These are phyloP conservation scores for Buathra laborator DNA, from an alignment of 2,888 invertebrate genomes.

Conservation along the genomic window DNA sequence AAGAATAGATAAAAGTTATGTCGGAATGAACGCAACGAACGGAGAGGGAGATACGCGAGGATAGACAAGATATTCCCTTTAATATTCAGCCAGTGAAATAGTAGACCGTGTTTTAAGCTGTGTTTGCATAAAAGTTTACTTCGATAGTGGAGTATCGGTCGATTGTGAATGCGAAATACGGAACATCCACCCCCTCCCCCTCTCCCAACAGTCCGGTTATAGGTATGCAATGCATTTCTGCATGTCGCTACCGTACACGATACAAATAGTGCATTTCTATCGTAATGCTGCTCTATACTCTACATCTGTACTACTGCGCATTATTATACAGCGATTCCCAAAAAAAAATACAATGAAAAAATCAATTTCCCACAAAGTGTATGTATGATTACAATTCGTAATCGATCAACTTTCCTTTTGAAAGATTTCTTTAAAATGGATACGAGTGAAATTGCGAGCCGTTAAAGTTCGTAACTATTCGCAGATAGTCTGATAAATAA, in stretches of 20 bases:
- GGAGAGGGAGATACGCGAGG: neutral
- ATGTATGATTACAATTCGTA: neutral
- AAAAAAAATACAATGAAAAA: neutral
- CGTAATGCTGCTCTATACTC: neutral
- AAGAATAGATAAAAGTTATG: neutral
- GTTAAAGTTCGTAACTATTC: neutral
- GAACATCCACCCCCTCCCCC: neutral
- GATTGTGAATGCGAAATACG: neutral
- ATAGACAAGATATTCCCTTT: neutral
- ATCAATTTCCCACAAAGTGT: neutral
- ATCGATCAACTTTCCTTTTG: neutral
- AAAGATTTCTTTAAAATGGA: neutral
- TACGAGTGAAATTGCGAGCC: neutral
- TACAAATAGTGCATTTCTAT: neutral
- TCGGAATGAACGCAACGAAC: neutral
- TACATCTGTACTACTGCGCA: neutral
- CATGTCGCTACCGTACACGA: neutral
- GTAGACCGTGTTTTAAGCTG: neutral
- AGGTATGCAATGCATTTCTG: neutral
- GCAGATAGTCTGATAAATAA: too few relatives aligned
- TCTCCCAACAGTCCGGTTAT: neutral
- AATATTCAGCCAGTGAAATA: neutral
- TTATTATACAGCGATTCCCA: neutral
- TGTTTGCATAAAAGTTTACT: constrained; percentile 21
- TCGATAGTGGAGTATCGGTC: neutral